Base-by-base conservation (phyloP, 23 tunicate species). In the Ciona savignyi region DNA sequence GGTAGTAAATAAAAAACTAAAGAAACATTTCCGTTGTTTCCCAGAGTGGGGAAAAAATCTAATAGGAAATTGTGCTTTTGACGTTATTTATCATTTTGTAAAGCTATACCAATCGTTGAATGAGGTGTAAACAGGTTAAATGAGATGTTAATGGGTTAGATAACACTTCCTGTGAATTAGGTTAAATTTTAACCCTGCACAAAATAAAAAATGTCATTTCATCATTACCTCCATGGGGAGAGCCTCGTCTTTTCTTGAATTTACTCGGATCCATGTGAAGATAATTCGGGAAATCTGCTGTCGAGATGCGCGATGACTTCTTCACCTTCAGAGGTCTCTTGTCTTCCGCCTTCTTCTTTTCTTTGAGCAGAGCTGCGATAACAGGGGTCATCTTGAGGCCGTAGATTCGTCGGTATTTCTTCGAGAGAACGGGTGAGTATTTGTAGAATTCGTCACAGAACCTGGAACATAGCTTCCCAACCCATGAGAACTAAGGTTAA, bases 381-480 rank as follows among this genome's bases (percentile, higher is more conserved):
- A 74, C 80, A 31, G 86, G 86, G 15, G 79, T 81, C 86, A 81
- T 81, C 35, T 81, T 81, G 20, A 72, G 65, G 25, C 86, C 86
- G 49, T 73, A 81, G 26, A 81, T 74, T 0, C 62, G 78, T 9
- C 66, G 34, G 28, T 63, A 71, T 49, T 67, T 66, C 32, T 74
- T 81, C 26, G 86, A 81, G 35, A 81, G 73, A 22, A 68, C 68
- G 3, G 86, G 86, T 2, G 68, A 23, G 72, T 81, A 81, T 35
- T 67, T 66, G 67, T 81, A 81, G 51, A 74, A 63, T 60, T 81
- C 86, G 34, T 79, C 73, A 27, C 86, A 81, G 67, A 81, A 81
- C 51, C 86, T 81, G 33, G 2, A 64, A 51, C 31, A 61, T 33
- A 0, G n/a, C n/a, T n/a, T n/a, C n/a, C n/a, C n/a, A n/a, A n/a